A percentile compares a stretch with the other conserved stretches of the same genome.
phyloP scores from a whole-genome alignment of 2,797 vertebrate genomes.

The Siniperca scherzeri region DNA sequence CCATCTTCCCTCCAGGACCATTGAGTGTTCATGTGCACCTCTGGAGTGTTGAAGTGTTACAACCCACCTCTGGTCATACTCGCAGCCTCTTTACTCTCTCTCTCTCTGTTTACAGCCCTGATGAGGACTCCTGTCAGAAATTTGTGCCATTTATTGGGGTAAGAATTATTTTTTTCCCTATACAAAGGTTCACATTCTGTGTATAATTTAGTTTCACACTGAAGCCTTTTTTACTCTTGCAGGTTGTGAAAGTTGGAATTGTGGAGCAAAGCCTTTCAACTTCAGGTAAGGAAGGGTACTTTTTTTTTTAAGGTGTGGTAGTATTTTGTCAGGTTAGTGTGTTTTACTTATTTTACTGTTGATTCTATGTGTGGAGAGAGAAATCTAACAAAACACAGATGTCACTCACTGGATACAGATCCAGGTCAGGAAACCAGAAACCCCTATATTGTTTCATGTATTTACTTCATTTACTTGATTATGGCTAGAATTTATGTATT shows the following conservation, averaged over 20 bases:
- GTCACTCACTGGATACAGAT: not conserved
- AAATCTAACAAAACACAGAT: not conserved
- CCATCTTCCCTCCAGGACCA: conserved; percentile 70
- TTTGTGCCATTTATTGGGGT: conserved; percentile 96
- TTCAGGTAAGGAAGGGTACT: conserved; percentile 80
- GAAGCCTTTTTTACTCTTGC: conserved; percentile 10
- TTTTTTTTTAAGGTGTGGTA: not conserved
- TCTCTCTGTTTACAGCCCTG: conserved; percentile 84
- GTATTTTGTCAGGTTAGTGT: not conserved
- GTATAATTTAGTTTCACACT: conserved; percentile 6
- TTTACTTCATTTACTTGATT: not conserved
- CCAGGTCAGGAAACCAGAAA: not conserved
- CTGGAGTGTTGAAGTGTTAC: conserved; percentile 59
- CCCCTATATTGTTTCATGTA: not conserved
- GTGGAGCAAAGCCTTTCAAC: conserved; percentile 88
- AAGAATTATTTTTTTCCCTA: conserved; percentile 54
- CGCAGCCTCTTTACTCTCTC: conserved; percentile 48
- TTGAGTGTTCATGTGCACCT: conserved; percentile 75
- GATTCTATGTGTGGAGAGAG: not conserved
- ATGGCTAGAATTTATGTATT: not conserved
- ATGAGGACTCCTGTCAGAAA: conserved; percentile 95
- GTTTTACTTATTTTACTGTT: not conserved
- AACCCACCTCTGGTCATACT: conserved; percentile 14
- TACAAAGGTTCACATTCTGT: not conserved
- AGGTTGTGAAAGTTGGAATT: conserved; percentile 91